Base-by-base conservation (phyloP, 2,113 vertebrate species). In the Pterocles burchelli region DNA sequence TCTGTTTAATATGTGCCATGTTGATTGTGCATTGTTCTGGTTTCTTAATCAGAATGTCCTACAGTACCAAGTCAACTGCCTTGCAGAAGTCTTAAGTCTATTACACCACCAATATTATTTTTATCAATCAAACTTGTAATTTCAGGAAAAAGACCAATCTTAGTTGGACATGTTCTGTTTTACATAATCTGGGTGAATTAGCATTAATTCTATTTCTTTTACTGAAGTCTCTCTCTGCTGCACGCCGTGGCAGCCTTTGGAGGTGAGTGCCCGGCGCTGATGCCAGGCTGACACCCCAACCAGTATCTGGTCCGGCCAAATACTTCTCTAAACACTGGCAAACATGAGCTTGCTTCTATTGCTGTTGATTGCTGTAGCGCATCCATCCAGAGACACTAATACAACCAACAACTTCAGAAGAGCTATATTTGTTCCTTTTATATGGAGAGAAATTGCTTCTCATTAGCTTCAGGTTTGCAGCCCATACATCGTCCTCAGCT, bases 1-100 rank as follows among this genome's bases (percentile, higher is more conserved):
- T 95, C 65, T 29, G 0, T 92, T 87, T 89, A 94, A 75, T 57
- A 49, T 95, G 96, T 55, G 52, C 86, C 17, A 29, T 57, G 61
- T 7, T 84, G 41, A 31, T 5, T 63, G 68, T 71, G 21, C n/a
- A 90, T 95, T 97, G 95, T 96, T 95, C 85, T 68, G 28, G 21
- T 73, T 90, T 25, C 86, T 72, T 48, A 61, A 81, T 38, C 95
- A 65, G 45, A 59, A 63, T 63, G 38, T 31, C 34, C 3, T 18
- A 54, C 76, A 67, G 65, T 2, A 63, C 77, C 65, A 46, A 41
- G 16, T 68, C 63, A 62, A 15, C 33, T 11, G 29, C 85, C 55
- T 61, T 34, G 79, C 86, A 90, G 68, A 83, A 72, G 65, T 21
- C 55, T 66, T 66, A 17, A 46, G 67, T 18, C 4, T 3, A 5